Evolutionary conservation across 2,888 invertebrate species (phyloP).

Genomic region (Dione vanillae): DNA sequence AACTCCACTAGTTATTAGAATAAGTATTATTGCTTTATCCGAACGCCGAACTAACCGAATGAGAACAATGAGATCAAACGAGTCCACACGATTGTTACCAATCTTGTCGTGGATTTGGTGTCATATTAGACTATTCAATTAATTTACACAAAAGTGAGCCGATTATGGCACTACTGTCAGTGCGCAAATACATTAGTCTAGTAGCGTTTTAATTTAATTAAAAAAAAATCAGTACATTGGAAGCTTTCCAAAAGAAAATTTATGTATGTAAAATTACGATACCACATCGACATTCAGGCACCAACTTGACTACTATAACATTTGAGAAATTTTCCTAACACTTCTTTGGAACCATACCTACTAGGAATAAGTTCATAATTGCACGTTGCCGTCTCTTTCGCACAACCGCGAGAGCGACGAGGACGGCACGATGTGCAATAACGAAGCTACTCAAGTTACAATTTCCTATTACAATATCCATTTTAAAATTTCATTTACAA

Average conservation of each 20-base stretch:
- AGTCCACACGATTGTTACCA: slow-evolving; percentile 64
- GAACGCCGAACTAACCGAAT: slow-evolving; percentile 55
- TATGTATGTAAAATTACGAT: slow-evolving; percentile 61
- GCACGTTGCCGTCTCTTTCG: slow-evolving; percentile 36
- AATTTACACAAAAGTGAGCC: slow-evolving; percentile 74
- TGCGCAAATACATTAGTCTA: slow-evolving; percentile 78
- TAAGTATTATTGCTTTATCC: too few species aligned
- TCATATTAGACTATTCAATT: slow-evolving; percentile 79
- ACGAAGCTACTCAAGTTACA: slow-evolving; percentile 53
- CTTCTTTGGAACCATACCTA: slow-evolving; percentile 65
- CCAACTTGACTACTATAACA: slow-evolving; percentile 73
- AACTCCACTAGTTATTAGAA: slow-evolving; percentile 7
- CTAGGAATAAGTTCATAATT: slow-evolving; percentile 51
- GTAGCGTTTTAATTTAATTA: slow-evolving; percentile 62
- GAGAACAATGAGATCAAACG: slow-evolving; percentile 75
- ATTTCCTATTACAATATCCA: slow-evolving; percentile 46
- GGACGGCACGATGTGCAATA: slow-evolving; percentile 41
- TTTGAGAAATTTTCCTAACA: slow-evolving; percentile 71
- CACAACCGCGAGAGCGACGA: slow-evolving; percentile 18
- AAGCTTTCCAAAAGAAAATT: slow-evolving; percentile 69
- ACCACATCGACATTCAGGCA: slow-evolving; percentile 74
- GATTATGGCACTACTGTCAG: slow-evolving; percentile 82
- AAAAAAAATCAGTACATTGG: slow-evolving; percentile 81
- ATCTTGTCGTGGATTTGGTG: slow-evolving; percentile 78
- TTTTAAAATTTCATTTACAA: slow-evolving; percentile 43